These are phyloP conservation scores for Bedellia somnulentella DNA, from an alignment of 2,888 invertebrate species.

Conservation along the genomic window DNA sequence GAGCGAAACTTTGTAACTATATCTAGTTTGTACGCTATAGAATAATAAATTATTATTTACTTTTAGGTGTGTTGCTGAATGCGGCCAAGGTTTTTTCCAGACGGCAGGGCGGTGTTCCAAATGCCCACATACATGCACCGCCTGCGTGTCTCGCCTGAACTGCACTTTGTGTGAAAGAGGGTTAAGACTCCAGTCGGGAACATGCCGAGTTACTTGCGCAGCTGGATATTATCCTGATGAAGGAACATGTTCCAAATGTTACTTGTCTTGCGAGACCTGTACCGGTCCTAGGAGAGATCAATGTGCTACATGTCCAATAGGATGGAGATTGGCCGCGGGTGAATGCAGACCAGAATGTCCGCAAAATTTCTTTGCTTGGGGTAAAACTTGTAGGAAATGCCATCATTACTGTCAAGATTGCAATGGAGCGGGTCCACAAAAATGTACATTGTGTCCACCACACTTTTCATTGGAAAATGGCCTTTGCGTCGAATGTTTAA, in stretches of 20 bases:
- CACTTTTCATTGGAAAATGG: constrained; percentile 73
- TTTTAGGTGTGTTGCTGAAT: constrained; percentile 73
- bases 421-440: constrained; percentile 75
- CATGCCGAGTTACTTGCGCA: constrained; percentile 79
- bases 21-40: no score
- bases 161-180: constrained; percentile 79
- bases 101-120: constrained; percentile 73
- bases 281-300: constrained; percentile 81
- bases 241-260: constrained; percentile 80
- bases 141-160: constrained; percentile 76
- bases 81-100: constrained; percentile 76
- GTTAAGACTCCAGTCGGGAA: constrained; percentile 79
- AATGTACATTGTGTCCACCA: constrained; percentile 70
- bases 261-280: constrained; percentile 83
- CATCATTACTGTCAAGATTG: constrained; percentile 88
- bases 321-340: constrained; percentile 80
- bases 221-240: constrained; percentile 83
- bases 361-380: constrained; percentile 79
- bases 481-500: constrained; percentile 73
- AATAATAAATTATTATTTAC: neutral
- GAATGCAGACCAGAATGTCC: constrained; percentile 86
- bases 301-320: constrained; percentile 79
- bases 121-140: constrained; percentile 77
- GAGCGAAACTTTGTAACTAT: no score
- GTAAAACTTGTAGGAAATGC: constrained; percentile 83